phyloP scores from a whole-genome alignment of 1,140 invertebrate species.

The Drosophila neocordata region DNA sequence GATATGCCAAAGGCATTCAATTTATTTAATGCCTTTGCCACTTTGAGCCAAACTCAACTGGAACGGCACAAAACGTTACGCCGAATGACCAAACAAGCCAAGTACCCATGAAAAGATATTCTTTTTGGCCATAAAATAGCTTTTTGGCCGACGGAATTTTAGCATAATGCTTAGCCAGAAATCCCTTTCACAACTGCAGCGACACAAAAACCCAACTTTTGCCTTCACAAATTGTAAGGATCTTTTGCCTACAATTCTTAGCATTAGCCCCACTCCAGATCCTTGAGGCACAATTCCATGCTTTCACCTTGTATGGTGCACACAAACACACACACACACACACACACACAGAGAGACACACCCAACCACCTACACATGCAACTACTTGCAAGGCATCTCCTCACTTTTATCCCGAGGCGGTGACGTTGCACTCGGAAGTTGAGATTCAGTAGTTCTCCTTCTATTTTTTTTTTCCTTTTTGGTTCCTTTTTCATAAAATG shows the following conservation, averaged over 20 bases:
- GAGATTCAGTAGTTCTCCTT: constrained; percentile 15
- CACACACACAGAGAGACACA: constrained; percentile 3
- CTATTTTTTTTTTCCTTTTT: constrained; percentile 2
- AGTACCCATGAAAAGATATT: constrained; percentile 32
- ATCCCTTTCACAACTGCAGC: constrained; percentile 57
- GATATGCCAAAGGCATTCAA: background rate
- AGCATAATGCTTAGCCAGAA: constrained; percentile 46
- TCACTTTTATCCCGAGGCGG: constrained; percentile 38
- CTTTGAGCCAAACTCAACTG: constrained; percentile 17
- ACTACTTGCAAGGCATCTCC: constrained; percentile 13
- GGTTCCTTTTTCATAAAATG: constrained; percentile 45
- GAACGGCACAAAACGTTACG: constrained; percentile 1
- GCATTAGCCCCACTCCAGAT: constrained; percentile 39
- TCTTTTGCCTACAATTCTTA: constrained; percentile 26
- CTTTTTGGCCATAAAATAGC: constrained; percentile 48
- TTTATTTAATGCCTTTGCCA: constrained; percentile 2
- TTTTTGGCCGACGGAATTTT: constrained; percentile 24
- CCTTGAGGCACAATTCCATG: constrained; percentile 58
- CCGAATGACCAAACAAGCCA: constrained; percentile 40
- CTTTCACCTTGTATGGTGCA: constrained; percentile 45
- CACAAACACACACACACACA: constrained; percentile 12
- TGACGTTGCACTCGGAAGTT: constrained; percentile 67
- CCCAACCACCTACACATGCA: background rate
- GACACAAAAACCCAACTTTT: constrained; percentile 46
- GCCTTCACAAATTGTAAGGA: constrained; percentile 39